These are phyloP conservation scores for Microctonus hyperodae DNA, from an alignment of 2,888 invertebrate species.

Conservation along the genomic window DNA sequence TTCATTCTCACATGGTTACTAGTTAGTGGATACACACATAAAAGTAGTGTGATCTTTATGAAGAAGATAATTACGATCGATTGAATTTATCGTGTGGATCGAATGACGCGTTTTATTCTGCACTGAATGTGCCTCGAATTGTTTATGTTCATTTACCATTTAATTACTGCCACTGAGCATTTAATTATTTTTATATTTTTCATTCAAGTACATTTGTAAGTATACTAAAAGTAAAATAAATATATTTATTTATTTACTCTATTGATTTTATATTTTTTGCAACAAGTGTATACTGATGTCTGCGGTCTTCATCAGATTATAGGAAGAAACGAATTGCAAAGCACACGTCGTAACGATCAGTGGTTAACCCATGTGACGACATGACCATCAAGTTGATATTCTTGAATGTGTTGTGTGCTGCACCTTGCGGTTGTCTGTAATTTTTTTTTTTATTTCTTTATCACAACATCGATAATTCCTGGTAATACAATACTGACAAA, in stretches of 20 bases:
- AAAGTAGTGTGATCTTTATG: slow-evolving; percentile 30
- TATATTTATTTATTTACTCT: background rate
- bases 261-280: background rate
- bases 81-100: slow-evolving; percentile 35
- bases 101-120: slow-evolving; percentile 33
- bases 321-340: background rate
- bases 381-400: slow-evolving; percentile 10
- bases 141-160: slow-evolving; percentile 4
- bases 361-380: slow-evolving; percentile 1
- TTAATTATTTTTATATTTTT: background rate
- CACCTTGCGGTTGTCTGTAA: slow-evolving; percentile 42
- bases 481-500: slow-evolving; percentile 56
- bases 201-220: background rate
- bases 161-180: background rate
- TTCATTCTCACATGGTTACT: background rate
- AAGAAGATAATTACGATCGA: slow-evolving; percentile 38
- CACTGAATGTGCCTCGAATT: slow-evolving; percentile 9
- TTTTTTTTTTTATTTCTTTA: slow-evolving; percentile 30
- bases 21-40: background rate
- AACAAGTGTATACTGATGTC: background rate
- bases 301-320: slow-evolving; percentile 5
- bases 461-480: slow-evolving; percentile 44
- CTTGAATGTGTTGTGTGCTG: slow-evolving; percentile 6
- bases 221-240: background rate
- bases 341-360: slow-evolving; percentile 27